Base-by-base conservation (phyloP, 2,113 vertebrate genomes). In the Bufo bufo region DNA sequence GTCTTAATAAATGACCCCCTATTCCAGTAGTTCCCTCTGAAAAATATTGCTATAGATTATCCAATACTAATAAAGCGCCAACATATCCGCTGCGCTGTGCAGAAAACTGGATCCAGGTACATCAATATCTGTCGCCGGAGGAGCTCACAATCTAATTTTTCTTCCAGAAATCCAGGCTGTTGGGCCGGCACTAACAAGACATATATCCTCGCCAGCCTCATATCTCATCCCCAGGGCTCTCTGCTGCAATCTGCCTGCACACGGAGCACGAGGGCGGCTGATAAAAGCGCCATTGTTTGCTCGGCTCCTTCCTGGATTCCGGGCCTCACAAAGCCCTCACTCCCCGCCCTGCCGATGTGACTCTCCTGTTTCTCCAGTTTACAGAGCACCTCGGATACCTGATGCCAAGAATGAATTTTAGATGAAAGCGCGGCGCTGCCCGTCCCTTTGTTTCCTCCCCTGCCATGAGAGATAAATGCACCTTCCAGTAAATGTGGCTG, bases 231-330 rank as follows among this genome's bases (percentile, higher is more conserved):
- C 0, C 14, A 19, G 14, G 14, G 13, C 13, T 49, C 33, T 61
- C n/a, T 49, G 63, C 47, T 74, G 69, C 23, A 43, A 82, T 58
- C 71, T 59, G 66, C 47, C 80, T 66, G 80, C 87, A 83, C 47
- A 19, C 0, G 3, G 54, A 61, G 78, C 52, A 23, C 54, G 69
- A 74, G 69, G 52, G 66, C 6, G 45, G 69, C 87, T 63, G 87
- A 88, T 83, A 77, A 88, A 88, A 65, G 80, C 6, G 54, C 47
- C 81, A 77, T 77, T 88, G 87, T 88, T 77, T 77, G 71, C 47
- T 17, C n/a, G 13, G 65, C 65, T 84, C 23, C 56, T 77, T 84
- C 69, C 86, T 52, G 49, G 13, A 77, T 58, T 58, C 77, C 65
- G 52, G 79, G 20, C 69, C 43, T 74, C 49, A 87, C 69, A 82